Base-by-base conservation (phyloP, 2,797 vertebrate species). In the Emydoidea blandingii region DNA sequence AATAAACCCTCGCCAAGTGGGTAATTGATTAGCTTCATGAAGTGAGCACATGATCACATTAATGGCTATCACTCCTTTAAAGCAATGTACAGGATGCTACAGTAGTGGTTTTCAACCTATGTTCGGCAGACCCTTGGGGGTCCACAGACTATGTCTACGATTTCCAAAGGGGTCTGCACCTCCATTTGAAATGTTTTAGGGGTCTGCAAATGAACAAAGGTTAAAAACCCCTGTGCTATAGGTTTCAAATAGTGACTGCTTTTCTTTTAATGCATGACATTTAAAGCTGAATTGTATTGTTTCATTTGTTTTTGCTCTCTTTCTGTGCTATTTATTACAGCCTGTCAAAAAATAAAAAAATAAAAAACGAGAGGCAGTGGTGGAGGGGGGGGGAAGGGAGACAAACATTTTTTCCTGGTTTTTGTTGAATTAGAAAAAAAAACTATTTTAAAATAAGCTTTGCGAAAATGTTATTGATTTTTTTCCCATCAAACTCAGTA, bases 1-100 rank as follows among this genome's bases (percentile, higher is more conserved):
- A 95, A 15, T 81, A 97, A 76, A 92, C 86, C 52, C 87, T 95
- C 88, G 41, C 29, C 62, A 59, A 95, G 94, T 37, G 86, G 57
- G 89, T 91, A 96, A 94, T 81, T 82, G 34, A 49, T 88, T 81
- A 90, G 25, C 74, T 47, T 54, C 88, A 82, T 23, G 34, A 21
- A 83, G 14, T 44, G 54, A 78, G 21, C 29, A 12, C 68, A 41
- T 89, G 76, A 81, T 14, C 72, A 34, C 5, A 89, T 57, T 81
- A 84, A 49, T 68, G 79, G n/a, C 81, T 62, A 87, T 86, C 89
- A 68, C 88, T 18, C 2, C 53, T 74, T 86, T 65, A 29, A 83
- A 72, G 53, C 18, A 34, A 50, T 57, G 78, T 29, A 12, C 25
- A 44, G 78, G 25, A 25, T n/a, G 14, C 50, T 49, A 80, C 82